phyloP scores from a whole-genome alignment of 2,113 vertebrate species.

The Corythornis cristatus region DNA sequence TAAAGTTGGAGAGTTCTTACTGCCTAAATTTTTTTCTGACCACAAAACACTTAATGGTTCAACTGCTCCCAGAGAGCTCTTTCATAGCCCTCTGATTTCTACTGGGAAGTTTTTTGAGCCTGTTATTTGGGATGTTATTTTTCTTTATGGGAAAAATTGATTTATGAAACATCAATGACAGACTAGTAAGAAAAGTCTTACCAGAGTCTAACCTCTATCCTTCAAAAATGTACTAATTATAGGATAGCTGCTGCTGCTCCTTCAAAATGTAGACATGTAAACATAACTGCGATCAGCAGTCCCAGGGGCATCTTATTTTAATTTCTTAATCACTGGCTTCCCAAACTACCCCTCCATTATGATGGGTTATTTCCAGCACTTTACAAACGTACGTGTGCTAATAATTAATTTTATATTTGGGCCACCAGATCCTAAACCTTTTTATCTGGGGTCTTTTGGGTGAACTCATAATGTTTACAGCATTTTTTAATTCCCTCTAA shows the following conservation, averaged over 20 bases:
- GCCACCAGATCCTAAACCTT: not conserved
- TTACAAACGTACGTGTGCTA: not conserved
- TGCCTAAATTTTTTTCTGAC: not conserved
- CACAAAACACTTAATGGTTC: not conserved
- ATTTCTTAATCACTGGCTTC: not conserved
- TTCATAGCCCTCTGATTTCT: not conserved
- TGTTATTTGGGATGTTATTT: not conserved
- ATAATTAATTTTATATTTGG: not conserved
- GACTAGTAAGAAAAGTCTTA: not conserved
- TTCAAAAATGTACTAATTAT: not conserved
- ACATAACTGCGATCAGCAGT: not conserved
- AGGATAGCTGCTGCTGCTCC: not conserved
- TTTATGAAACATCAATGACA: not conserved
- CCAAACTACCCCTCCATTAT: not conserved
- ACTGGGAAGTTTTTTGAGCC: not conserved
- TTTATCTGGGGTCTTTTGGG: not conserved
- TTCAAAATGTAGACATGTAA: not conserved
- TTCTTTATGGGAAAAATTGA: not conserved
- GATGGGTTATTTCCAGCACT: not conserved
- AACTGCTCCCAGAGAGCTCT: not conserved
- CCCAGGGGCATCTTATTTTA: not conserved
- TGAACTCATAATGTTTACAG: not conserved
- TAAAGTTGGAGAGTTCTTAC: not conserved
- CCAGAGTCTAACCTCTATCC: not conserved
- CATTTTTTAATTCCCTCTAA: not conserved